Base-by-base conservation (phyloP, 2,113 vertebrate genomes). In the Cyanoderma ruficeps region DNA sequence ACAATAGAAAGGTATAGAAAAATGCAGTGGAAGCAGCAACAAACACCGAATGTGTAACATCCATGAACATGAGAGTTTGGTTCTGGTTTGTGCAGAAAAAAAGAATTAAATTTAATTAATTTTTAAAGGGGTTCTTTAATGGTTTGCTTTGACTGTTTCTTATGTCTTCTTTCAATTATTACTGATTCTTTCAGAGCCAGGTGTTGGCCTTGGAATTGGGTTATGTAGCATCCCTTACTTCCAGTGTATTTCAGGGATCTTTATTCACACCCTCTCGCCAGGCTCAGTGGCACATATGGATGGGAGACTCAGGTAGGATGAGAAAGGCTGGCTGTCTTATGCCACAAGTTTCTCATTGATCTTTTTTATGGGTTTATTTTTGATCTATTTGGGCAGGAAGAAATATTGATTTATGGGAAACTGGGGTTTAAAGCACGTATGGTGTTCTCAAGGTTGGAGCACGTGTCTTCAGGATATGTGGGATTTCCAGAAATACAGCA, bases 281-380 rank as follows among this genome's bases (percentile, higher is more conserved):
- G 99, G 99, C 35, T 99, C 99, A 0, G 98, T 99, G 87, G 99
- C 99, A 2, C 99, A 99, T 72, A 98, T 99, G 98, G 99, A 99
- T 8, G 98, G 98, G 19, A 97, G 98, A 37, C 98, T 99, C 85
- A 98, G 98, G 98, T 99, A 97, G 7, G 97, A 87, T 23, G 35
- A 70, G 28, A 74, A 77, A 57, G 9, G 19, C 9, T 57, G n/a
- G 39, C 52, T 81, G 50, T 44, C 19, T 70, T 37, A 57, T 22
- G n/a, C 18, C 19, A 30, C 10, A 44, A 33, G 21, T 23, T 74
- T 83, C 30, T 46, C 41, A 50, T 8, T 74, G 30, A 30, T 91
- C 8, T 76, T 4, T 37, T 71, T 78, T 50, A 69, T 24, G 6
- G 20, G 11, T 42, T 76, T 76, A 35, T 61, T 70, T 80, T 57